Evolutionary conservation across 1,140 invertebrate genomes (phyloP), one percentile per base, ranked within the genome.

Genomic region (Pararge aegeria): DNA sequence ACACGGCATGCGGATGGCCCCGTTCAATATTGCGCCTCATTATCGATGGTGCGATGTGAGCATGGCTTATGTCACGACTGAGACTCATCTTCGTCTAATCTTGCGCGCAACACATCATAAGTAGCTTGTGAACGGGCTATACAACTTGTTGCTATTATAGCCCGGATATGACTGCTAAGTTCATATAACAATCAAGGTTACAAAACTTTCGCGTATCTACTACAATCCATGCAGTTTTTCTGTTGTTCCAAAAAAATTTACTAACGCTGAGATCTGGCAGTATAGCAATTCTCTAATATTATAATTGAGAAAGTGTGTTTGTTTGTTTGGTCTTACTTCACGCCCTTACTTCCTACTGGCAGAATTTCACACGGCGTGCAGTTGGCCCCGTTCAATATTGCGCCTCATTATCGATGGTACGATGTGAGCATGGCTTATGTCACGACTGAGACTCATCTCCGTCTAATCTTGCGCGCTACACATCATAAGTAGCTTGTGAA

Each of bases 11-110:
- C 19, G 46, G 12, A 10, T 53, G 61, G 57, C 42, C 61, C 50
- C 49, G 51, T 63, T 63, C 55, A 53, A 57, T 57, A 49, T 57
- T 63, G 61, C 61, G 42, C 49, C 50, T 63, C 49, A 57, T 63
- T 54, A 63, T 54, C 51, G 38, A 18, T 10, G 10, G 37, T 52
- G 16, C n/a, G 16, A 52, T 46, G 27, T 9, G 16, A 44, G 48
- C 53, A 56, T 55, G 52, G 50, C 40, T 56, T 46, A 30, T 57
- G 61, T 57, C 61, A 63, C 61, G 53, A 63, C 34, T 55, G 55
- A 29, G 21, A 40, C 34, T 38, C 59, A 40, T 55, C 57, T 59
- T 27, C 50, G 29, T 42, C 58, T 42, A 37, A 61, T 61, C 44
- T 46, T 34, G n/a, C n/a, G 21, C n/a, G 6, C 46, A 49, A 7